These are phyloP conservation scores for Limnothrissa miodon DNA, from an alignment of 2,113 vertebrate genomes.

Conservation along the genomic window DNA sequence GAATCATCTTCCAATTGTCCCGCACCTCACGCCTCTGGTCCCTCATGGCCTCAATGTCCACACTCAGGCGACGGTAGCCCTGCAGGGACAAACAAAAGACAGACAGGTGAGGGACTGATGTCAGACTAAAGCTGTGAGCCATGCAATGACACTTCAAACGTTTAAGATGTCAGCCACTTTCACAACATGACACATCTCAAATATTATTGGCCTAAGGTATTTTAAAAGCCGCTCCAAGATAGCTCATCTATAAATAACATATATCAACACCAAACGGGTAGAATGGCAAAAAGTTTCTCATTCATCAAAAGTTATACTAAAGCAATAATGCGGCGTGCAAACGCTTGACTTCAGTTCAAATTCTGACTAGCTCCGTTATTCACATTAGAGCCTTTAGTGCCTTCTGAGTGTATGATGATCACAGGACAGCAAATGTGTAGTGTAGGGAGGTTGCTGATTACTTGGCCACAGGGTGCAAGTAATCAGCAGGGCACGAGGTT, in stretches of 20 bases:
- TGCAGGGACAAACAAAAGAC: conserved; percentile 34
- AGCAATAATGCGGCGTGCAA: too few species aligned
- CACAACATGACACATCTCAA: too few species aligned
- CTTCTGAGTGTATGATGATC: neutral
- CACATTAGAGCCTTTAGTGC: neutral
- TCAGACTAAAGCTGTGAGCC: neutral
- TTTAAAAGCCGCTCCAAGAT: neutral
- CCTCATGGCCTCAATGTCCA: conserved; percentile 79
- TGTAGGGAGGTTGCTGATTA: neutral
- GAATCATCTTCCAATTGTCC: conserved; percentile 76
- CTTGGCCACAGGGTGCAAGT: neutral
- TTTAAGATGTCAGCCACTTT: too few species aligned
- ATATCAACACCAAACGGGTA: too few species aligned
- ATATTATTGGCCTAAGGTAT: too few species aligned
- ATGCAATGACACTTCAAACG: neutral
- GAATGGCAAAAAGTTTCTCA: too few species aligned
- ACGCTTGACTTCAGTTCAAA: too few species aligned
- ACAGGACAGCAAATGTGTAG: neutral
- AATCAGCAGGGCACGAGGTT: too few species aligned
- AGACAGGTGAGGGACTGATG: neutral
- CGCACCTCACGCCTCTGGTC: conserved; percentile 75
- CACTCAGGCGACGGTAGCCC: conserved; percentile 79
- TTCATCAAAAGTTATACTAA: too few species aligned
- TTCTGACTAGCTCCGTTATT: too few species aligned
- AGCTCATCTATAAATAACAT: neutral